Conservation (phyloP, 2,888 invertebrate genomes). For the Caenorhabditis japonica region DNA sequence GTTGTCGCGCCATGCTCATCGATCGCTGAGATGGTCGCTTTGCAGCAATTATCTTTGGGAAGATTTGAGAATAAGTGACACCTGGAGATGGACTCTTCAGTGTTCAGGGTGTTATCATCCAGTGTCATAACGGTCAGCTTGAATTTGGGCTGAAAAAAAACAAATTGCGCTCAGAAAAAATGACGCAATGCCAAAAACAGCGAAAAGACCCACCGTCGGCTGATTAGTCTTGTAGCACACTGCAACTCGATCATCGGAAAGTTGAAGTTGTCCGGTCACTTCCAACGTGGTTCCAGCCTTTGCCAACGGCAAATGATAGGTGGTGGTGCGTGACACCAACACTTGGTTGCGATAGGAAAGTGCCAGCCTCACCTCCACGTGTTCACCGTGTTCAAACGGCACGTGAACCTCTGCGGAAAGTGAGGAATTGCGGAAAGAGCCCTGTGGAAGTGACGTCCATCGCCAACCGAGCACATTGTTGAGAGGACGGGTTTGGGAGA, state of each 20-base stretch:
- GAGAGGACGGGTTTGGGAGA: slow-evolving; percentile 61
- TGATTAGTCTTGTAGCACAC: slow-evolving; percentile 63
- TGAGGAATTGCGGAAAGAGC: slow-evolving; percentile 54
- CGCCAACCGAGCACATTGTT: slow-evolving; percentile 64
- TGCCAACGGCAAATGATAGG: slow-evolving; percentile 53
- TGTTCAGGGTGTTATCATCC: slow-evolving; percentile 54
- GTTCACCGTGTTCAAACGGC: slow-evolving; percentile 40
- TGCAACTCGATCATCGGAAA: slow-evolving; percentile 56
- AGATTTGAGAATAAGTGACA: slow-evolving; percentile 67
- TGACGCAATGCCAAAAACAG: too few species aligned
- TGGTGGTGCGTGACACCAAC: slow-evolving; percentile 63
- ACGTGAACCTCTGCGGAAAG: slow-evolving; percentile 51
- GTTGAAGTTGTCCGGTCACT: slow-evolving; percentile 61
- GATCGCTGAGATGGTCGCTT: slow-evolving; percentile 58
- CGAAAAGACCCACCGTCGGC: slow-evolving; percentile 22
- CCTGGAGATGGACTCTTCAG: slow-evolving; percentile 49
- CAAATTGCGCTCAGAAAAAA: background rate
- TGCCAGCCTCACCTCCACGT: slow-evolving; percentile 63
- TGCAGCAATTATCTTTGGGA: slow-evolving; percentile 67
- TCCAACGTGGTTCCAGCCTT: slow-evolving; percentile 49
- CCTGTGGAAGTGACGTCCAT: slow-evolving; percentile 62
- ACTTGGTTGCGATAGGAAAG: slow-evolving; percentile 67
- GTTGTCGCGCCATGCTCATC: slow-evolving; percentile 45
- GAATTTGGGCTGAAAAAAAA: slow-evolving; percentile 44
- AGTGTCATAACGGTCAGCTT: slow-evolving; percentile 42